These are phyloP conservation scores for Calameuta pallipes DNA, from an alignment of 2,888 invertebrate species.

Conservation along the genomic window DNA sequence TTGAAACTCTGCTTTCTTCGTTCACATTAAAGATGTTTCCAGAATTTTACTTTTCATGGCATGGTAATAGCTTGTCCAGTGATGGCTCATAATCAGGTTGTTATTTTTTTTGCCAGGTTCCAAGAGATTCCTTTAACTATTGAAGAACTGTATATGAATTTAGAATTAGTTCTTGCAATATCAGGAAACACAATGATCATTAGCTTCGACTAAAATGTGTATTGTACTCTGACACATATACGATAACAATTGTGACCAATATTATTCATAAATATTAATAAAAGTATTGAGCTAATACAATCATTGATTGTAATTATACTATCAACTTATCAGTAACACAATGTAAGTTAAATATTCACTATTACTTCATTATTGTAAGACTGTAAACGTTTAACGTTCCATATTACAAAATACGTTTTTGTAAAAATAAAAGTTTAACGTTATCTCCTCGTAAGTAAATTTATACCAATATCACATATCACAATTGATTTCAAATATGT, in stretches of 20 bases:
- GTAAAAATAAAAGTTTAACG: neutral
- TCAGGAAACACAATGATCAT: neutral
- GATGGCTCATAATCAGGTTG: neutral
- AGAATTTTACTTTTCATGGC: neutral
- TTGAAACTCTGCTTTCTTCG: slow-evolving; percentile 11
- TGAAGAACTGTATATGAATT: neutral
- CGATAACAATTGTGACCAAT: slow-evolving; percentile 5
- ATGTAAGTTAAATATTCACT: neutral
- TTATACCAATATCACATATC: neutral
- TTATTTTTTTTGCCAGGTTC: neutral
- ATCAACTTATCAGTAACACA: neutral
- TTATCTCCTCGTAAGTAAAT: neutral
- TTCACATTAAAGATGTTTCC: neutral
- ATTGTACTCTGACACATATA: slow-evolving; percentile 1
- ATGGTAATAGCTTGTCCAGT: neutral
- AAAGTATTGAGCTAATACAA: neutral
- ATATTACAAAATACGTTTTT: neutral
- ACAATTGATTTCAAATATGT: neutral
- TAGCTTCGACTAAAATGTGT: neutral
- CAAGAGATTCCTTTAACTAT: neutral
- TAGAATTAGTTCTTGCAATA: neutral
- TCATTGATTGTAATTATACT: neutral
- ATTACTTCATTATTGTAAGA: neutral
- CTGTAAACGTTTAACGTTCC: neutral
- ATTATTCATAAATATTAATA: slow-evolving; percentile 6